A percentile compares a stretch with the other conserved stretches of the same genome.
Conservation (phyloP, 2,113 vertebrate species). For the Xiphias gladius region DNA sequence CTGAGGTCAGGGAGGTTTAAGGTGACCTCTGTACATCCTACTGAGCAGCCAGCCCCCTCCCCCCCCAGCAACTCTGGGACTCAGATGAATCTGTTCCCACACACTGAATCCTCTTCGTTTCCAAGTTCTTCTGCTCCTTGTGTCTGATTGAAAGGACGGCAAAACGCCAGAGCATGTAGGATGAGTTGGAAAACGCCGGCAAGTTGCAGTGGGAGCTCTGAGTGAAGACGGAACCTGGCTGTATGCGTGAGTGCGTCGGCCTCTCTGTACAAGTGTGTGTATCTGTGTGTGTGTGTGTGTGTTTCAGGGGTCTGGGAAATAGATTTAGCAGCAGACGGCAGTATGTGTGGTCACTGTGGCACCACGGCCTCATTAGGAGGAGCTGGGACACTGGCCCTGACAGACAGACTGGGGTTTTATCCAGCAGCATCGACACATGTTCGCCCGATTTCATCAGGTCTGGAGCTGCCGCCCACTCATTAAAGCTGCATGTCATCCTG, state of each 20-base stretch:
- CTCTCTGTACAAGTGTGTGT: slow-evolving; percentile 4
- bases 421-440: slow-evolving; percentile 72
- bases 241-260: not conserved
- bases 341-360: slow-evolving; percentile 80
- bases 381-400: slow-evolving; percentile 63
- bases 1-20: slow-evolving; percentile 8
- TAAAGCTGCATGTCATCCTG: slow-evolving; percentile 63
- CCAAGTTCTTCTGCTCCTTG: slow-evolving; percentile 55
- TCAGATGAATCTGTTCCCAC: slow-evolving; percentile 75
- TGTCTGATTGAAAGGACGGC: slow-evolving; percentile 67
- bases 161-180: slow-evolving; percentile 71
- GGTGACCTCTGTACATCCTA: slow-evolving; percentile 60
- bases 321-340: slow-evolving; percentile 74
- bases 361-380: slow-evolving; percentile 72
- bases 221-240: slow-evolving; percentile 68
- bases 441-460: slow-evolving; percentile 64
- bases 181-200: slow-evolving; percentile 71
- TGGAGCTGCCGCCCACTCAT: slow-evolving; percentile 64
- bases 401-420: slow-evolving; percentile 58
- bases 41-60: slow-evolving; percentile 53
- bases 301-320: slow-evolving; percentile 79
- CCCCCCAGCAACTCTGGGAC: slow-evolving; percentile 59
- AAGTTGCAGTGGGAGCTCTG: slow-evolving; percentile 64
- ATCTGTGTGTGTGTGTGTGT: slow-evolving; percentile 55
- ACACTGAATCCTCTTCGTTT: slow-evolving; percentile 58